Conservation (phyloP, 2,113 vertebrate genomes). For the Boleophthalmus pectinirostris region DNA sequence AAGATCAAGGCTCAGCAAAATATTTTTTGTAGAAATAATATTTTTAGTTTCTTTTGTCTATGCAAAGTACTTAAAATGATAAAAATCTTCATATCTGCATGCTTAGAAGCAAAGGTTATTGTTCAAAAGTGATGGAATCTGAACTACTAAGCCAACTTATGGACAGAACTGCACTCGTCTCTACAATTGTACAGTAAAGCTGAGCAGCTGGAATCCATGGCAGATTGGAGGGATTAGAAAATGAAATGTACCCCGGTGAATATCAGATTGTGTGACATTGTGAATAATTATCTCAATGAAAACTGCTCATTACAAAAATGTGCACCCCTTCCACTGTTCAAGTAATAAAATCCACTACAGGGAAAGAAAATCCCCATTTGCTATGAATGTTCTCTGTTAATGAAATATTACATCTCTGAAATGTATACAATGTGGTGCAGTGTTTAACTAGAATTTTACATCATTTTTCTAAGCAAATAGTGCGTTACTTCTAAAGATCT, state of each 20-base stretch:
- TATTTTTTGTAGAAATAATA: neutral
- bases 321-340: slow-evolving; percentile 6
- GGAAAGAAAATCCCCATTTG: slow-evolving; percentile 36
- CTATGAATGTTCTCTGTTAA: slow-evolving; percentile 21
- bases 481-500: neutral
- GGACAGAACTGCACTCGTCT: neutral
- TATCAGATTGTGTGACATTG: slow-evolving; percentile 62
- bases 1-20: too few relatives aligned
- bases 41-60: neutral
- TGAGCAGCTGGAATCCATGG: slow-evolving; percentile 66
- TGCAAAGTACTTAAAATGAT: neutral
- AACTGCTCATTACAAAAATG: slow-evolving; percentile 67
- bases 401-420: slow-evolving; percentile 51
- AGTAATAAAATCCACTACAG: slow-evolving; percentile 50
- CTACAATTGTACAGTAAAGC: slow-evolving; percentile 25
- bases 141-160: slow-evolving; percentile 1
- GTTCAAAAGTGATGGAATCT: neutral
- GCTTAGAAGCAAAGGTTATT: neutral
- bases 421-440: slow-evolving; percentile 16
- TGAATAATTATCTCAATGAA: slow-evolving; percentile 75
- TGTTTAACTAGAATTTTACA: slow-evolving; percentile 3
- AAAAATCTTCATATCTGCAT: neutral
- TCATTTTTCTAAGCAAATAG: slow-evolving; percentile 11
- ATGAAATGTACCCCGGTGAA: slow-evolving; percentile 62
- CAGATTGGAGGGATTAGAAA: slow-evolving; percentile 62